Evolutionary conservation across 92 coral and sea anemone species (phyloP), one percentile per base, ranked within the genome.

Genomic region (Galaxea fascicularis): DNA sequence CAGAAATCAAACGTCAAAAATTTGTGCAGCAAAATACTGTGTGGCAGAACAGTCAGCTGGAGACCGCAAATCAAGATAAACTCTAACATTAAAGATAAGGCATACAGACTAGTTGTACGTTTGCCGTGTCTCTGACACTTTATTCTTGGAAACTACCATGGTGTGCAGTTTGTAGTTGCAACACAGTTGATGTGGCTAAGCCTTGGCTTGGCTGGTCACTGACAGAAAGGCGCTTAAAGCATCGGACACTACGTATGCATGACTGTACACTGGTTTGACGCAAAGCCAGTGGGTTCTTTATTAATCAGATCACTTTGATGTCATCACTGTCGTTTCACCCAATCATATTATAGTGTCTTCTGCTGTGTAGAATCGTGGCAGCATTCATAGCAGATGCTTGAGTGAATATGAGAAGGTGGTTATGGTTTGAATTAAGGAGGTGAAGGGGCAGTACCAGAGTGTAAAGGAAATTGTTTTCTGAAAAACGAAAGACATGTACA

Each of bases 1-100:
- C 97, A 45, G 90, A 88, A 11, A 79, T 85, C 8, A 96, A 96
- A 75, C 92, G 98, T 77, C 74, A 86, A 81, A 91, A 85, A 76
- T 70, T 82, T 57, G 30, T 46, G 69, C 86, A 71, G 69, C 86
- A 71, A 71, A 71, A 72, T 82, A 58, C 58, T 26, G 47, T 47
- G n/a, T 82, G 70, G 58, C 69, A 71, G 9, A 59, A 62, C 70
- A 71, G 28, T 15, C 86, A 71, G 22, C 22, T 22, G 11, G 85
- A 58, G 70, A 70, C 56, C 4, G 12, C 31, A 1, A 5, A 20
- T 1, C 69, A 82, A 82, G 86, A 71, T n/a, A 82, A 82, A 60
- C 86, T 82, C 70, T 82, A 82, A 46, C 77, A n/a, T 51, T 54
- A 15, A 49, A 52, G 44, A 20, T 18, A 20, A 35, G 4, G 4